phyloP scores from a whole-genome alignment of 2,113 vertebrate genomes.

The Arothron firmamentum region DNA sequence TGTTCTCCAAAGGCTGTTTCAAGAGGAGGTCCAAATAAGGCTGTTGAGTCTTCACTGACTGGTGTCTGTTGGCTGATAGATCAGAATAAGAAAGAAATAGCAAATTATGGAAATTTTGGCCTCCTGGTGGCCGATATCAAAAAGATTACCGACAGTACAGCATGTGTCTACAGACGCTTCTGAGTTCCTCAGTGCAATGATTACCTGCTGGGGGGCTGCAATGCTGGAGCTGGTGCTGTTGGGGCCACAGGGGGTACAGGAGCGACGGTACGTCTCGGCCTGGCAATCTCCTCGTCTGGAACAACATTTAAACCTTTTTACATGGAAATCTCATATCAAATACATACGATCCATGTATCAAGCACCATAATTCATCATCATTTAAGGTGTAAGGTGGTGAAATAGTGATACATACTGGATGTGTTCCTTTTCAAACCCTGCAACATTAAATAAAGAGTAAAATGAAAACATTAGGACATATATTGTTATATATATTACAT shows the following conservation, averaged over 20 bases:
- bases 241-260: slow-evolving; percentile 42
- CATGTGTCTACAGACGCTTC: too few relatives aligned
- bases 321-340: neutral
- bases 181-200: slow-evolving; percentile 6
- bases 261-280: slow-evolving; percentile 82
- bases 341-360: neutral
- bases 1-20: slow-evolving; percentile 89
- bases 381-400: neutral
- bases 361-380: neutral
- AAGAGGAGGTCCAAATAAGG: slow-evolving; percentile 91
- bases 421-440: slow-evolving; percentile 93
- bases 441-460: slow-evolving; percentile 66
- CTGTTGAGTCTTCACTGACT: slow-evolving; percentile 74
- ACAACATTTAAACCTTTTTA: slow-evolving; percentile 2
- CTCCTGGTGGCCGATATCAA: too few relatives aligned
- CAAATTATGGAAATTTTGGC: neutral
- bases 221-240: slow-evolving; percentile 62
- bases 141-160: too few relatives aligned
- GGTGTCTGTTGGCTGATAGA: slow-evolving; percentile 75
- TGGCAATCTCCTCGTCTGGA: slow-evolving; percentile 89
- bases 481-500: neutral
- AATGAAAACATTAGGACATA: slow-evolving; percentile 20
- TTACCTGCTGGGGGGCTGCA: slow-evolving; percentile 78
- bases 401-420: slow-evolving; percentile 83
- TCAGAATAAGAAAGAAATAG: slow-evolving; percentile 5